phyloP scores from a whole-genome alignment of 2,797 vertebrate species.

The Danio choprae region DNA sequence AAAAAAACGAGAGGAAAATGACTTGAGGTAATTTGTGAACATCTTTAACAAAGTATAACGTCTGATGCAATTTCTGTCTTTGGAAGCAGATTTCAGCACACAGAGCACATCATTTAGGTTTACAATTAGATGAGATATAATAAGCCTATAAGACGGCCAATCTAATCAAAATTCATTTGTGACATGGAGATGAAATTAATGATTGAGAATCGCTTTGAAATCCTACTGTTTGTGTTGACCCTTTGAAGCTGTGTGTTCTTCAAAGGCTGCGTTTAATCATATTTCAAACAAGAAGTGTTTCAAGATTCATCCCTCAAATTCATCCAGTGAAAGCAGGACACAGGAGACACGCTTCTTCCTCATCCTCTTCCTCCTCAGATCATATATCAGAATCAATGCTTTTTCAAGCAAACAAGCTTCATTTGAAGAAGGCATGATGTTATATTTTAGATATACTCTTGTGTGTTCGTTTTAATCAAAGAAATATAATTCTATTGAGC shows the following conservation, averaged over 20 bases:
- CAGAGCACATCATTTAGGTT: slow-evolving; percentile 24
- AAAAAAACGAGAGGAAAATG: slow-evolving; percentile 21
- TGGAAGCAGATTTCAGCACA: slow-evolving; percentile 22
- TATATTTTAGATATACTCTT: slow-evolving; percentile 4
- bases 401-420: slow-evolving; percentile 30
- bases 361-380: slow-evolving; percentile 13
- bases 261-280: slow-evolving; percentile 49
- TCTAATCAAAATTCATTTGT: slow-evolving; percentile 50
- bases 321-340: slow-evolving; percentile 34
- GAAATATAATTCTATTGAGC: background rate
- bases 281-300: slow-evolving; percentile 40
- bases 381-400: slow-evolving; percentile 5
- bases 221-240: slow-evolving; percentile 44
- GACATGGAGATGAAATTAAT: slow-evolving; percentile 44
- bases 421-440: slow-evolving; percentile 14
- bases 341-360: slow-evolving; percentile 14
- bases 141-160: slow-evolving; percentile 29
- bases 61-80: slow-evolving; percentile 43
- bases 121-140: slow-evolving; percentile 46
- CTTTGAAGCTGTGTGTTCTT: slow-evolving; percentile 54
- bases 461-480: slow-evolving; percentile 16
- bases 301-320: slow-evolving; percentile 24
- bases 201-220: slow-evolving; percentile 49
- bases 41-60: slow-evolving; percentile 44
- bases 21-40: slow-evolving; percentile 47